Percentiles rank a stretch among this genome's conserved stretches.
These are phyloP conservation scores for Peromyscus nudipes DNA, from an alignment of 2,797 vertebrate species.

Conservation along the genomic window DNA sequence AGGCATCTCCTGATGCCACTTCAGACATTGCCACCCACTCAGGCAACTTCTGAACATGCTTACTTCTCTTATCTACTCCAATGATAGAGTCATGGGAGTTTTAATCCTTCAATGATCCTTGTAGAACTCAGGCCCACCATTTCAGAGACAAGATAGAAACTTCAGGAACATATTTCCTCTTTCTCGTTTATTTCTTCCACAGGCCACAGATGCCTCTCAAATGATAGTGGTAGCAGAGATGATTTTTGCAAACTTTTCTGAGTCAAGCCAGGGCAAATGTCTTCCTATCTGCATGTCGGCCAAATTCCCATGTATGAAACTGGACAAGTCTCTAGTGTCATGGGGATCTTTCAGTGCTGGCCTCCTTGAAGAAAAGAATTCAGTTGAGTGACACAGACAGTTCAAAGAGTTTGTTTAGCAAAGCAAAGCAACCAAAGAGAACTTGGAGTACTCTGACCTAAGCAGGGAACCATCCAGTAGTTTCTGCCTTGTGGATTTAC, in stretches of 20 bases:
- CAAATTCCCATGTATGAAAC: neutral
- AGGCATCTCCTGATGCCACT: too few species aligned
- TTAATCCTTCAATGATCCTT: neutral
- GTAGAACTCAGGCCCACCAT: too few species aligned
- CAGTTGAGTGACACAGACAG: neutral
- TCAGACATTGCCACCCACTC: neutral
- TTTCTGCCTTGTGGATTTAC: neutral
- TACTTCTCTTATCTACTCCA: fast-evolving
- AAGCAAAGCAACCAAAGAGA: neutral
- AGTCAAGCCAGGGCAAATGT: too few species aligned
- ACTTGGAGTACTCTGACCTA: neutral
- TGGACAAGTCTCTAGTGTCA: neutral
- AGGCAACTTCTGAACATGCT: fast-evolving
- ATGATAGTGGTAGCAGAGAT: neutral
- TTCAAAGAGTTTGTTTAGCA: neutral
- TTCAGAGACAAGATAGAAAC: neutral
- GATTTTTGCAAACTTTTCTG: neutral
- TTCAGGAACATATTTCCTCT: neutral
- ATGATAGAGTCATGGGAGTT: fast-evolving
- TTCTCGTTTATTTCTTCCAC: neutral
- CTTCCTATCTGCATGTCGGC: neutral
- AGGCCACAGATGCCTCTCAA: neutral
- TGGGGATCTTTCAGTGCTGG: neutral
- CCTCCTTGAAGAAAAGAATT: neutral
- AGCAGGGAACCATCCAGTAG: neutral